Evolutionary conservation across 2,797 vertebrate genomes (phyloP).

Genomic region (Megaceryle alcyon): DNA sequence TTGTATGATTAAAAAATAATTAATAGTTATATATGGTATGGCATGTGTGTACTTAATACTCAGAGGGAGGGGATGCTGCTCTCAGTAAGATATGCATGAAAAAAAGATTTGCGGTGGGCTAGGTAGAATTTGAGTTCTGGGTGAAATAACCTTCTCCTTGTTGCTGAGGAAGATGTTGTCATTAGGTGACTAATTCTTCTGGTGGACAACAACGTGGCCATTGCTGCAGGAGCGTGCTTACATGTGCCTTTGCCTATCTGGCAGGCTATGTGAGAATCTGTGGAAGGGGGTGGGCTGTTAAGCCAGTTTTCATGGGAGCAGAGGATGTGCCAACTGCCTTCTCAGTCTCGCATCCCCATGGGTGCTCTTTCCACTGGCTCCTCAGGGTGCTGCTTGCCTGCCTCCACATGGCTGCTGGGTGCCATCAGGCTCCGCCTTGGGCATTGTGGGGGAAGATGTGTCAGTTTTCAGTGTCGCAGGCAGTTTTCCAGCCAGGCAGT

Average conservation of each 20-base stretch:
- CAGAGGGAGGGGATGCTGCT: neutral
- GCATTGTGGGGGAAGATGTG: neutral
- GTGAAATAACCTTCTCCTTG: neutral
- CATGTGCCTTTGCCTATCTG: neutral
- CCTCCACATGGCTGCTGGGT: neutral
- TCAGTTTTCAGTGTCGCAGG: neutral
- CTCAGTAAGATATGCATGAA: neutral
- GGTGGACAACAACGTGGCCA: neutral
- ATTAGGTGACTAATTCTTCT: neutral
- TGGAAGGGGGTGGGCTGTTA: neutral
- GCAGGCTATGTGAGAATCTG: neutral
- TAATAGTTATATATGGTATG: neutral
- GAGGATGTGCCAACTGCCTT: neutral
- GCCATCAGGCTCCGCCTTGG: neutral
- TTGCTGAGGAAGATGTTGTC: neutral
- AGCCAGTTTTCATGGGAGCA: neutral
- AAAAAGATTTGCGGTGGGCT: neutral
- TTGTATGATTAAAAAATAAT: neutral
- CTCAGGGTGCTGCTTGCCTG: accelerated
- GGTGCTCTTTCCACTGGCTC: neutral
- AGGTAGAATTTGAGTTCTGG: neutral
- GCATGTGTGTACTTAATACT: neutral
- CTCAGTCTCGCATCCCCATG: neutral
- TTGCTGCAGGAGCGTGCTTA: neutral
- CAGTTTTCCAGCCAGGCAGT: neutral